Evolutionary conservation across 2,888 invertebrate genomes (phyloP).

Genomic region (Mythimna ferrago): DNA sequence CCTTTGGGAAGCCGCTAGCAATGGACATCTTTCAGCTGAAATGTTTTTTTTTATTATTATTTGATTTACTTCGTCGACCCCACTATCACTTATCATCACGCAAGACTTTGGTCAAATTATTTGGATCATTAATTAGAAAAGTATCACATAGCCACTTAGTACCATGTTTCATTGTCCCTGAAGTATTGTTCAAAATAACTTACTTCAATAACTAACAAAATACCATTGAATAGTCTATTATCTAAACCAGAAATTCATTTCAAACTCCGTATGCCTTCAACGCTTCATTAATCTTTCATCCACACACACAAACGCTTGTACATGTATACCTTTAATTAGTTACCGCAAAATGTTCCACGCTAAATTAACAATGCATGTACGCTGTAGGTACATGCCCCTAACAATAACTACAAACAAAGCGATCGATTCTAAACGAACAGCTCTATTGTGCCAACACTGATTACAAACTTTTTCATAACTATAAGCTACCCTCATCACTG

Average conservation of each 20-base stretch:
- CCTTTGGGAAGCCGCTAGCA: too few relatives aligned
- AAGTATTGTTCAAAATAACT: slow-evolving; percentile 15
- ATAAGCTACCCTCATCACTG: slow-evolving; percentile 52
- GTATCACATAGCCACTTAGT: neutral
- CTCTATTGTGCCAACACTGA: slow-evolving; percentile 51
- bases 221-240: slow-evolving; percentile 28
- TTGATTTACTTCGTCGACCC: too few relatives aligned
- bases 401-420: slow-evolving; percentile 51
- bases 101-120: too few relatives aligned
- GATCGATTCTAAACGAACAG: slow-evolving; percentile 52
- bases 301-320: slow-evolving; percentile 41
- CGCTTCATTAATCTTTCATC: slow-evolving; percentile 60
- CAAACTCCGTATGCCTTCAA: slow-evolving; percentile 37
- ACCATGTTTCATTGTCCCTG: neutral
- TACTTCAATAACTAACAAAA: slow-evolving; percentile 1
- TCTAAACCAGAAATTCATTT: slow-evolving; percentile 38
- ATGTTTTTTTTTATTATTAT: too few relatives aligned
- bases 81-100: too few relatives aligned
- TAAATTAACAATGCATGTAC: slow-evolving; percentile 56
- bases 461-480: slow-evolving; percentile 57
- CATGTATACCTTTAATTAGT: slow-evolving; percentile 54
- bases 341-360: slow-evolving; percentile 55
- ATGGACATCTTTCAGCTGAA: too few relatives aligned
- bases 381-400: slow-evolving; percentile 26
- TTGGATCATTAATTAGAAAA: neutral